These are phyloP conservation scores for Cranoglanis bouderius DNA, from an alignment of 2,113 vertebrate species.

Conservation along the genomic window DNA sequence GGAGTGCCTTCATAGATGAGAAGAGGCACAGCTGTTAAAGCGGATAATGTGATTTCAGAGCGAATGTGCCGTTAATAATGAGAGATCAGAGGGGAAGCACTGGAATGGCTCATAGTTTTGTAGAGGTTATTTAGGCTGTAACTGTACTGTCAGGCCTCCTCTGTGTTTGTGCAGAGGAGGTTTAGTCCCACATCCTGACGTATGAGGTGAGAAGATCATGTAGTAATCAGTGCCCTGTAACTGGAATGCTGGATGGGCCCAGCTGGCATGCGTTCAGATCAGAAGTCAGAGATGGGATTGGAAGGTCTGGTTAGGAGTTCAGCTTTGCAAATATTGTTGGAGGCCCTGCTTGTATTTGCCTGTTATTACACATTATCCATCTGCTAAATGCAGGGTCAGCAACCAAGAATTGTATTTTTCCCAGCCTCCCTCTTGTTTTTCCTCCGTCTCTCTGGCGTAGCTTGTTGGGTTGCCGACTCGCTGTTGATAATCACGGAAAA, in stretches of 20 bases:
- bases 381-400: slow-evolving; percentile 16
- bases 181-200: neutral
- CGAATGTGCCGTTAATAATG: slow-evolving; percentile 55
- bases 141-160: neutral
- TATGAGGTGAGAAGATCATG: slow-evolving; percentile 50
- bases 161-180: neutral
- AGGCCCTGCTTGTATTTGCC: slow-evolving; percentile 49
- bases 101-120: slow-evolving; percentile 53
- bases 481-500: slow-evolving; percentile 53
- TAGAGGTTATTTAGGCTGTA: neutral
- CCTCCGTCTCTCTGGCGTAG: neutral
- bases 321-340: slow-evolving; percentile 56
- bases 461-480: slow-evolving; percentile 46
- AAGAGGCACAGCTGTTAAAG: slow-evolving; percentile 59
- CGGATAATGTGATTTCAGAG: slow-evolving; percentile 45
- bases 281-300: slow-evolving; percentile 16
- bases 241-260: slow-evolving; percentile 55
- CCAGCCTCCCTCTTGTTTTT: slow-evolving; percentile 1
- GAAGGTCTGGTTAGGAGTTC: slow-evolving; percentile 41
- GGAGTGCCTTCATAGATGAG: slow-evolving; percentile 12
- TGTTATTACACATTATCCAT: slow-evolving; percentile 26
- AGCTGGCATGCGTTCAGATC: slow-evolving; percentile 53
- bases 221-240: slow-evolving; percentile 48
- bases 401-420: neutral
- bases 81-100: slow-evolving; percentile 58